These are phyloP conservation scores for Pelmatolapia mariae DNA, from an alignment of 2,113 vertebrate species.

Conservation along the genomic window DNA sequence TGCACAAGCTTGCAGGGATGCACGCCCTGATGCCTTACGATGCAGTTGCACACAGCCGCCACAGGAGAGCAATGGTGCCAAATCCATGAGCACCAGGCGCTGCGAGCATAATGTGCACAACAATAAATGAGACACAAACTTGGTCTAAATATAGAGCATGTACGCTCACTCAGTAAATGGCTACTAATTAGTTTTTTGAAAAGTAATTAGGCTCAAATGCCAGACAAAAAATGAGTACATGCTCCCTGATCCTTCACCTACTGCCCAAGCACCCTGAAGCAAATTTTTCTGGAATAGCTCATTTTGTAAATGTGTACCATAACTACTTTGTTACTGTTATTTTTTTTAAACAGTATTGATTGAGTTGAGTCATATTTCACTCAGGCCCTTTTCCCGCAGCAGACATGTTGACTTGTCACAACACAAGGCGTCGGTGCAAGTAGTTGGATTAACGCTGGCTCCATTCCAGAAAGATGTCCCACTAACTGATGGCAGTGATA, in stretches of 20 bases:
- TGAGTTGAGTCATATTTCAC: neutral
- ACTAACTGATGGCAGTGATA: neutral
- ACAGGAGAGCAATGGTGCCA: constrained; percentile 41
- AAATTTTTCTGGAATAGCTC: neutral
- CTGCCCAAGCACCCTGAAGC: constrained; percentile 21
- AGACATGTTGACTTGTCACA: neutral
- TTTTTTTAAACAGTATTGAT: neutral
- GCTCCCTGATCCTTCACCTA: constrained; percentile 5
- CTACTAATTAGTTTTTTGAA: constrained; percentile 40
- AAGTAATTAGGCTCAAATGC: constrained; percentile 46
- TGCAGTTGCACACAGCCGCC: neutral
- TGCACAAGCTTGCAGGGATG: neutral
- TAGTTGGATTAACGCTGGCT: neutral
- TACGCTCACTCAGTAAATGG: constrained; percentile 8
- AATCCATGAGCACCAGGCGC: neutral
- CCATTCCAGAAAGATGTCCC: neutral
- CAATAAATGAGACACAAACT: neutral
- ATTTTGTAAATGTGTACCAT: neutral
- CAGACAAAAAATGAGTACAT: constrained; percentile 8
- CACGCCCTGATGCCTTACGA: neutral
- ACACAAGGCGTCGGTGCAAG: neutral
- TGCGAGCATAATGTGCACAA: neutral
- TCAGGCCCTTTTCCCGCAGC: neutral
- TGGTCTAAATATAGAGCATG: constrained; percentile 34
- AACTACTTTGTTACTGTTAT: neutral